A percentile compares a stretch with the other conserved stretches of the same genome.
These are phyloP conservation scores for Sesamia inferens DNA, from an alignment of 2,888 invertebrate genomes.

Conservation along the genomic window DNA sequence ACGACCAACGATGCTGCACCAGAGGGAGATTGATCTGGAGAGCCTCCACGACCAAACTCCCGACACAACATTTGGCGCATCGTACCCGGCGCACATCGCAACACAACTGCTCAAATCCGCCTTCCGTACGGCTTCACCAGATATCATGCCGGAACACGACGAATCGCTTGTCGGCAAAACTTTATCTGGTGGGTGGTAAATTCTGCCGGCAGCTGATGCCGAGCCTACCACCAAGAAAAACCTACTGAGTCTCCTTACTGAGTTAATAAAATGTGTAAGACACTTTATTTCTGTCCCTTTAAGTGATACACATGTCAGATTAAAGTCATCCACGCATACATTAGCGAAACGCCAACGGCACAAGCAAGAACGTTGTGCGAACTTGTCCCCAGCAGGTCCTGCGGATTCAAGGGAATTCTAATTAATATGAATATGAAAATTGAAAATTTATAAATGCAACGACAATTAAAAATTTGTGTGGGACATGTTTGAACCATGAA, in stretches of 20 bases:
- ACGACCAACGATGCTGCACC: too few species aligned
- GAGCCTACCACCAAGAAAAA: too few species aligned
- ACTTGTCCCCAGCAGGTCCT: constrained; percentile 16
- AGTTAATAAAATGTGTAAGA: neutral
- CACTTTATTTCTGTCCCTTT: neutral
- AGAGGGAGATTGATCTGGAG: too few species aligned
- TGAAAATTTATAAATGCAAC: constrained; percentile 61
- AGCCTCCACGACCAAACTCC: too few species aligned
- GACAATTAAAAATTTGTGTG: constrained; percentile 44
- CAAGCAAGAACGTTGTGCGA: constrained; percentile 2
- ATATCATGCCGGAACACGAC: too few species aligned
- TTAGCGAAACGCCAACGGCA: constrained; percentile 37
- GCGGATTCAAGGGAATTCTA: constrained; percentile 29
- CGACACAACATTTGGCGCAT: too few species aligned
- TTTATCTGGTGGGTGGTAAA: too few species aligned
- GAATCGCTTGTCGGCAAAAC: too few species aligned
- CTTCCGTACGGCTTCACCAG: too few species aligned
- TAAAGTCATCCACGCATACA: constrained; percentile 13
- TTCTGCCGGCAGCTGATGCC: too few species aligned
- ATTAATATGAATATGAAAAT: constrained; percentile 60
- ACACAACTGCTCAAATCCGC: too few species aligned
- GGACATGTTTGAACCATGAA: constrained; percentile 42
- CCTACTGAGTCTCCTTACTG: neutral
- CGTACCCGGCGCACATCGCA: too few species aligned
- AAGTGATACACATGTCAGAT: neutral